A percentile compares a stretch with the other conserved stretches of the same genome.
phyloP scores from a whole-genome alignment of 2,888 invertebrate genomes.

The Eilema caniola region DNA sequence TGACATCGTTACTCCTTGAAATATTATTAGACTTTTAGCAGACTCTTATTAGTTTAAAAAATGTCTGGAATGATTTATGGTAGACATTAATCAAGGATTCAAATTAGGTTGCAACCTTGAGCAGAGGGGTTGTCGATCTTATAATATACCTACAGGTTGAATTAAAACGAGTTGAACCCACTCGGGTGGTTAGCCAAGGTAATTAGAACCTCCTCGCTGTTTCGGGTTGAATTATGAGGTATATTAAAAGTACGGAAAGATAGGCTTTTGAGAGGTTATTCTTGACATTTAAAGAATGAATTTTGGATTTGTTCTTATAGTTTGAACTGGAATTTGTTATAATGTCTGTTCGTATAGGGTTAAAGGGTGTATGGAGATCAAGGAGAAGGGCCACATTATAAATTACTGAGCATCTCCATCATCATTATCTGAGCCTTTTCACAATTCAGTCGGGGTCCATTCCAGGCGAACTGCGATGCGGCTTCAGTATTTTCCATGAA shows the following conservation, averaged over 20 bases:
- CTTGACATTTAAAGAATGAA: background rate
- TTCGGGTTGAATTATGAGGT: slow-evolving; percentile 30
- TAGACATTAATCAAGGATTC: slow-evolving; percentile 41
- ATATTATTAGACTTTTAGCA: slow-evolving; percentile 33
- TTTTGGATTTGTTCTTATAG: background rate
- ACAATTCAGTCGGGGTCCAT: too few relatives aligned
- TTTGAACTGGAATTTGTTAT: background rate
- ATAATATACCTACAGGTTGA: slow-evolving; percentile 30
- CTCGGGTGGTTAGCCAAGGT: slow-evolving; percentile 35
- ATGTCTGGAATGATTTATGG: slow-evolving; percentile 39
- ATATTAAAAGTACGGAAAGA: slow-evolving; percentile 25
- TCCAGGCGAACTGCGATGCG: too few relatives aligned
- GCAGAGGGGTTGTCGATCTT: slow-evolving; percentile 35
- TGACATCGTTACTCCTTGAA: slow-evolving; percentile 24
- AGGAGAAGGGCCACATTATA: too few relatives aligned
- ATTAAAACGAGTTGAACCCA: slow-evolving; percentile 28
- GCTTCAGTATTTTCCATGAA: too few relatives aligned
- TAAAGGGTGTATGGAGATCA: too few relatives aligned
- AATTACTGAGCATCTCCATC: too few relatives aligned
- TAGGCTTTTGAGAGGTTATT: slow-evolving; percentile 12
- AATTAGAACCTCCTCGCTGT: slow-evolving; percentile 45
- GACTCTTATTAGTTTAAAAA: slow-evolving; percentile 33
- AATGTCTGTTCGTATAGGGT: background rate
- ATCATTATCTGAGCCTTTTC: too few relatives aligned
- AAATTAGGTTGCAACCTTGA: slow-evolving; percentile 39